phyloP scores from a whole-genome alignment of 2,113 vertebrate genomes.

The Heterotis niloticus region DNA sequence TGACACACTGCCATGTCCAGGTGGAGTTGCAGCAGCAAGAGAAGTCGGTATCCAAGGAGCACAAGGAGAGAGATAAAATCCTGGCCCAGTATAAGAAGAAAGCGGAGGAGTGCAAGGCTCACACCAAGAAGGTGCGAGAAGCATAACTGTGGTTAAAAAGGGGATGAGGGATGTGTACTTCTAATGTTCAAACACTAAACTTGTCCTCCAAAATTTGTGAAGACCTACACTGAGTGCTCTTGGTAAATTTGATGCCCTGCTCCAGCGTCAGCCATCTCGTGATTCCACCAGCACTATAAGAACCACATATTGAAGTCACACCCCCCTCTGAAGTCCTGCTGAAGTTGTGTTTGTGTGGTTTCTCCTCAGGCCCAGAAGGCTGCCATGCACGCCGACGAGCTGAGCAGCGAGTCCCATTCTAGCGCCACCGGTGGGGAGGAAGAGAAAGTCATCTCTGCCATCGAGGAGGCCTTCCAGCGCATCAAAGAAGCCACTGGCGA shows the following conservation, averaged over 20 bases:
- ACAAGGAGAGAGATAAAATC: conserved; percentile 66
- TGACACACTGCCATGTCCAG: conserved; percentile 46
- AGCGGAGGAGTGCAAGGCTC: conserved; percentile 65
- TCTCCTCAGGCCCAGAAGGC: conserved; percentile 55
- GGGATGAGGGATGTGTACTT: too few relatives aligned
- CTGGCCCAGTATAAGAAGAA: conserved; percentile 65
- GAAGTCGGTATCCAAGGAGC: conserved; percentile 63
- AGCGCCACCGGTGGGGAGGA: conserved; percentile 53
- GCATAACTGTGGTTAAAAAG: conserved; percentile 51
- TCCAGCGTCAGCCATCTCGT: too few relatives aligned
- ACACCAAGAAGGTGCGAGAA: conserved; percentile 63
- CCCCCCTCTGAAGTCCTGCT: too few relatives aligned
- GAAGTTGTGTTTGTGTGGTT: neutral
- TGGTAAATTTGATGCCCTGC: too few relatives aligned
- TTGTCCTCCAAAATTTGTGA: too few relatives aligned
- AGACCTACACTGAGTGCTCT: too few relatives aligned
- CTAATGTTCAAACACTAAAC: too few relatives aligned
- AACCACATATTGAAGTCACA: too few relatives aligned
- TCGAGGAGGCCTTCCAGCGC: conserved; percentile 64
- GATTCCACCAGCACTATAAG: too few relatives aligned
- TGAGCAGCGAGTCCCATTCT: conserved; percentile 55
- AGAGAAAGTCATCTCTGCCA: conserved; percentile 50
- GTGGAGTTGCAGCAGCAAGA: conserved; percentile 69
- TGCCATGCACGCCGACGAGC: conserved; percentile 60
- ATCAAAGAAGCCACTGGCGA: conserved; percentile 75